Percentiles rank a stretch among this genome's conserved stretches.
phyloP scores from a whole-genome alignment of 2,113 vertebrate species.

The Seriola dumerili region DNA sequence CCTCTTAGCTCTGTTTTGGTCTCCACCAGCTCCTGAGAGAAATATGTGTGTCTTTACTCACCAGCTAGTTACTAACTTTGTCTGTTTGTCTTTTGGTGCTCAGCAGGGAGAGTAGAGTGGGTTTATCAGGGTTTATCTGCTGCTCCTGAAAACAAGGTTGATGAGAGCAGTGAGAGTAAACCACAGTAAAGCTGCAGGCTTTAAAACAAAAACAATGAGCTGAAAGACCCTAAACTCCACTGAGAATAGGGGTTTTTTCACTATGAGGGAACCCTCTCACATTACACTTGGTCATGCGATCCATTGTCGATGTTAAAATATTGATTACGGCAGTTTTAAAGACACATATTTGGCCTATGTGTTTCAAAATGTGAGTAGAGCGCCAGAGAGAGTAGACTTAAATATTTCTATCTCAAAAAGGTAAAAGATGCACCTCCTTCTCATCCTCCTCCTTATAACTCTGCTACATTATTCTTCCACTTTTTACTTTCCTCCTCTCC shows the following conservation, averaged over 20 bases:
- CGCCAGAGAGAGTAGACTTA: background rate
- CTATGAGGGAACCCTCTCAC: background rate
- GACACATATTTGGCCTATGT: background rate
- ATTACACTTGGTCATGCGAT: background rate
- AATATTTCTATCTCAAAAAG: background rate
- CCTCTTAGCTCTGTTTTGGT: background rate
- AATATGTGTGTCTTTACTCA: background rate
- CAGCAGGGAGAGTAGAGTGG: background rate
- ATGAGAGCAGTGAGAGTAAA: no score
- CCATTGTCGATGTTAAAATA: no score
- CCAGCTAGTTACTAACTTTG: no score
- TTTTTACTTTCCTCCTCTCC: background rate
- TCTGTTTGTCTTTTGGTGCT: no score
- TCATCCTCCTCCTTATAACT: conserved; percentile 9
- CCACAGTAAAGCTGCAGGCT: background rate
- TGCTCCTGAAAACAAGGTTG: no score
- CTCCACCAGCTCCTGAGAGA: background rate
- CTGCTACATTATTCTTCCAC: background rate
- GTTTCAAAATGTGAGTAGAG: background rate
- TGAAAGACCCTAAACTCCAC: background rate
- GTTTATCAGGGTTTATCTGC: background rate
- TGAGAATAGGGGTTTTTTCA: background rate
- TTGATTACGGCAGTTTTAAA: no score
- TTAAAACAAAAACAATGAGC: background rate
- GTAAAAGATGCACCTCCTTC: background rate